Base-by-base conservation (phyloP, 2,888 invertebrate genomes). In the Latheticus oryzae region DNA sequence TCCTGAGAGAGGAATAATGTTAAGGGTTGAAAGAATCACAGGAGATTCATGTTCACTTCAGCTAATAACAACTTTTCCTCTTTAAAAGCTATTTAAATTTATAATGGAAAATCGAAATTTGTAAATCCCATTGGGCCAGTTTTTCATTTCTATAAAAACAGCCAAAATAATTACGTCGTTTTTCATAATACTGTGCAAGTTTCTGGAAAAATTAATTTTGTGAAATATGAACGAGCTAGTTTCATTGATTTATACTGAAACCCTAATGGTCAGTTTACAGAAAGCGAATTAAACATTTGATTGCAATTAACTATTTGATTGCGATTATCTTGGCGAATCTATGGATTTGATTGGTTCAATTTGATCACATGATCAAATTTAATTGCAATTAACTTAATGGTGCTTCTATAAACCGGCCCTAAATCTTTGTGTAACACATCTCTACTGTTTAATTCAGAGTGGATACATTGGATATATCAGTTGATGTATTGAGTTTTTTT, bases 81-180 rank as follows among this genome's bases (percentile, higher is more conserved):
- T 38, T 21, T 38, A 21, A 19, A 2, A 19, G 21, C 3, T 26
- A 43, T 43, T 43, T 43, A 28, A 43, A 43, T 28, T 43, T 43
- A 28, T 16, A 43, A 43, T 26, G 17, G 13, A 8, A 17, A 43
- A 26, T 43, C 17, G 16, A 43, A 43, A 43, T 43, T 43, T 28
- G 28, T 24, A 43, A 43, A 43, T 43, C 30, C 28, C 28, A 7
- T 7, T 5, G 9, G 26, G 28, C 5, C 28, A 3, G 16, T 43
- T 26, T 43, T 28, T 28, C 43, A 42, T n/a, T 12, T 23, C 26
- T 42, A 42, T 43, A 28, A 43, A 43, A 24, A 26, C 17, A 4
- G 26, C 4, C 13, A 16, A 8, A 24, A 40, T 40, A 40, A 40
- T 40, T 40, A 23, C 37, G 11, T 37, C 37, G 13, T 21, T 40